Evolutionary conservation across 2,113 vertebrate genomes (phyloP), one percentile per base, ranked within the genome.

Genomic region (Scalopus aquaticus): DNA sequence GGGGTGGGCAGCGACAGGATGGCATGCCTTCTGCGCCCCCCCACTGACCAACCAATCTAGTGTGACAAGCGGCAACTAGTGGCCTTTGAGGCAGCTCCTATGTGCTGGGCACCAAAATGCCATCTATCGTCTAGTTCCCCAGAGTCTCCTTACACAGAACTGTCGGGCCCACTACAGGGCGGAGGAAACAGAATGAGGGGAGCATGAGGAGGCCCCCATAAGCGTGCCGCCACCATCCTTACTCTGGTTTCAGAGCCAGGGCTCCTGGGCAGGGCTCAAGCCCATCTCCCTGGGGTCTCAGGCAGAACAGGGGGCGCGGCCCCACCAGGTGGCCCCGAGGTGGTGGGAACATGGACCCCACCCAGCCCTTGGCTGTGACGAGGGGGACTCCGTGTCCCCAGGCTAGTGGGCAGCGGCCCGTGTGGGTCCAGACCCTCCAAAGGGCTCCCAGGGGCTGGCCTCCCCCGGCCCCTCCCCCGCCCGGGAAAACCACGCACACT

Each of bases 231-330:
- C 22, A 26, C 6, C 60, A 26, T 3, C 60, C 26, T 11, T 1
- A 2, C 22, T 22, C 16, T 87, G 22, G 62, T 17, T 58, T 56
- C 26, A 74, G 67, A 90, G 37, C 51, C 8, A 44, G 67, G 60
- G 49, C 65, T 44, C 39, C 32, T n/a, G 0, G 20, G 56, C 62
- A 64, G 54, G 37, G 39, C 20, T 81, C 19, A 49, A 56, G n/a
- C 54, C 20, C 32, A n/a, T 17, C 12, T 22, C 7, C 35, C 69
- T 6, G 32, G 82, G 87, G 84, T 24, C 9, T 5, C 22, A 20
- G 56, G 8, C 3, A n/a, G 64, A 1, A n/a, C n/a, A n/a, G n/a
- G 5, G 60, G 1, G 0, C 0, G 58, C 37, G 69, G 26, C 32
- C 58, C 49, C 62, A 46, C 44, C 73, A 62, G 5, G n/a, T n/a